Evolutionary conservation across 2,888 invertebrate species (phyloP).

Genomic region (Rhamnusium bicolor): DNA sequence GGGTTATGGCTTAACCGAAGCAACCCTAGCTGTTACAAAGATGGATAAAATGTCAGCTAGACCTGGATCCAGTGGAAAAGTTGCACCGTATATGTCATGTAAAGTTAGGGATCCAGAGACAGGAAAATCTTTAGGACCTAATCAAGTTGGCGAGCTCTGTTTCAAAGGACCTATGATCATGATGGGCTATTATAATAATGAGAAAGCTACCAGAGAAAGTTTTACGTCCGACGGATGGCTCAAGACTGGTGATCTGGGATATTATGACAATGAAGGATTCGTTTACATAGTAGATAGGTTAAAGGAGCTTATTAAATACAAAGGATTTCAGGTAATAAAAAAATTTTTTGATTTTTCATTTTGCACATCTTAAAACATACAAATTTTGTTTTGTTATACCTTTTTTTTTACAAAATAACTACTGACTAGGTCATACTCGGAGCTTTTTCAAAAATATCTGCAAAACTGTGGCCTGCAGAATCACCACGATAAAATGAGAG

Average conservation of each 20-base stretch:
- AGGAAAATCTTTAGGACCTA: conserved; percentile 74
- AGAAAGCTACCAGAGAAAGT: conserved; percentile 75
- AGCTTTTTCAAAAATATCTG: too few species aligned
- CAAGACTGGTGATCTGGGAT: conserved; percentile 87
- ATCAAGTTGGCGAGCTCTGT: conserved; percentile 85
- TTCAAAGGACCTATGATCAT: conserved; percentile 80
- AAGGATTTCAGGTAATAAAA: conserved; percentile 85
- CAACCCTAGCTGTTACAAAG: conserved; percentile 74
- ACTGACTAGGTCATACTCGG: too few species aligned
- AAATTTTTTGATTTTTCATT: too few species aligned
- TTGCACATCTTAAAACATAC: too few species aligned
- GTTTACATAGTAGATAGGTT: conserved; percentile 89
- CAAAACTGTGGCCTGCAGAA: too few species aligned
- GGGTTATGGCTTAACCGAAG: conserved; percentile 87
- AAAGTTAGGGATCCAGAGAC: conserved; percentile 78
- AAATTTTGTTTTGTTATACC: too few species aligned
- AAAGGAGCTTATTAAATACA: conserved; percentile 93
- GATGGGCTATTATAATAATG: conserved; percentile 81
- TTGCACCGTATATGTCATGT: conserved; percentile 76
- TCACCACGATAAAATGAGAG: too few species aligned
- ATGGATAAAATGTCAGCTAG: conserved; percentile 65
- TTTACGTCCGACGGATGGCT: conserved; percentile 85
- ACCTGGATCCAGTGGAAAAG: conserved; percentile 77
- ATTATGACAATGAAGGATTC: conserved; percentile 83
- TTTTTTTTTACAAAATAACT: too few species aligned